Percentiles rank a stretch among this genome's conserved stretches.
phyloP scores from a whole-genome alignment of 2,888 invertebrate genomes.

The Baronia brevicornis region DNA sequence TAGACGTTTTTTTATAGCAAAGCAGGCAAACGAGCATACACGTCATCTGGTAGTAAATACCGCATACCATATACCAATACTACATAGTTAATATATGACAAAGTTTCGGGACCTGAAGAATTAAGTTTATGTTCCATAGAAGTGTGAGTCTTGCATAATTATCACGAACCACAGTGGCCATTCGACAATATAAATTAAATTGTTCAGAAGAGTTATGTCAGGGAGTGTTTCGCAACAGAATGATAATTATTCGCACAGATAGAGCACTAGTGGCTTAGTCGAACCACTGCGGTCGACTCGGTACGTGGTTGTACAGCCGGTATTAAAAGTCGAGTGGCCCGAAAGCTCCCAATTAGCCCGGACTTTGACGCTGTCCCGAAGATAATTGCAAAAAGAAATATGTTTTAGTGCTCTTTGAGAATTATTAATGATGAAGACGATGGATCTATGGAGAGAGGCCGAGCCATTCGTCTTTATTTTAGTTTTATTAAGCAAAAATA shows the following conservation, averaged over 20 bases:
- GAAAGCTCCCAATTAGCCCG: conserved; percentile 68
- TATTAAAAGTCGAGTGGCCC: conserved; percentile 61
- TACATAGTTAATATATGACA: too few relatives aligned
- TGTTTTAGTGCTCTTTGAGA: conserved; percentile 47
- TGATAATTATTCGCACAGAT: conserved; percentile 44
- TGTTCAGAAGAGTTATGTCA: conserved; percentile 35
- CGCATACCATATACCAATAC: too few relatives aligned
- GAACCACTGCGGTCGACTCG: conserved; percentile 28
- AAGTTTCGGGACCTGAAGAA: conserved; percentile 4
- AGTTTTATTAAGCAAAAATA: too few relatives aligned
- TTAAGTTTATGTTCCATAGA: too few relatives aligned
- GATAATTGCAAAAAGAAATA: conserved; percentile 65
- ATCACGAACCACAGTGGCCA: conserved; percentile 21
- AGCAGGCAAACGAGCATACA: too few relatives aligned
- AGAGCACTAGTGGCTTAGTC: conserved; percentile 32
- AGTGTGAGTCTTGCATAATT: conserved; percentile 21
- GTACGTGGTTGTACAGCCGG: conserved; percentile 28
- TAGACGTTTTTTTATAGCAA: too few relatives aligned
- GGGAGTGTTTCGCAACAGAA: conserved; percentile 32
- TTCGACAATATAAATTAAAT: conserved; percentile 31
- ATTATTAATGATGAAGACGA: conserved; percentile 49
- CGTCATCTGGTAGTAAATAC: too few relatives aligned
- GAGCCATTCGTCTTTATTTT: conserved; percentile 16
- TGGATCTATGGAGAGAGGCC: conserved; percentile 22
- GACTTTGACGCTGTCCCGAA: conserved; percentile 54